Conservation (phyloP, 2,797 vertebrate genomes). For the Poeciliopsis infans region DNA sequence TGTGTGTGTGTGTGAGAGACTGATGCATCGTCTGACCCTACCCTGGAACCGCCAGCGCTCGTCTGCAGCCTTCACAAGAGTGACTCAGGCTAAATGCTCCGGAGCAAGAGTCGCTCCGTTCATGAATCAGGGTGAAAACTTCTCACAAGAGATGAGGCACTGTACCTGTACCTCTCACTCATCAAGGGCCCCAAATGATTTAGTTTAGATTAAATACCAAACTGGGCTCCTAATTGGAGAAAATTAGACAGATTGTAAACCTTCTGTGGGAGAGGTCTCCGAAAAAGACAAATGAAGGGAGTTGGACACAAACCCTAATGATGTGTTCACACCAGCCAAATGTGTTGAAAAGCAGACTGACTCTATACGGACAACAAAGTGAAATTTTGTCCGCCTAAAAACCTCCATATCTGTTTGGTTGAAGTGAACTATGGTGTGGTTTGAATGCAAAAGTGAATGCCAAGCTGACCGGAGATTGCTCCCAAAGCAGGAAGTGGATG, state of each 20-base stretch:
- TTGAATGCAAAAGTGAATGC: no score
- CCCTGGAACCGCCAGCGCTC: constrained; percentile 2
- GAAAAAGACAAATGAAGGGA: constrained; percentile 1
- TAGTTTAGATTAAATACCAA: constrained; percentile 21
- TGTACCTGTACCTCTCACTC: background rate
- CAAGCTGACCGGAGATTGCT: no score
- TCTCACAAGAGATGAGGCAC: constrained; percentile 8
- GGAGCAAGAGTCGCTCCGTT: constrained; percentile 24
- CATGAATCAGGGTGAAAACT: constrained; percentile 4
- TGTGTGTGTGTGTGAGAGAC: constrained; percentile 3
- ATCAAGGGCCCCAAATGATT: constrained; percentile 28
- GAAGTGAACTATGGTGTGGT: no score
- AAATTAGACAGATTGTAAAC: constrained; percentile 28
- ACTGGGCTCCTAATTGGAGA: constrained; percentile 29
- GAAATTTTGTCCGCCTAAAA: no score
- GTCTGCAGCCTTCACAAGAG: constrained; percentile 19
- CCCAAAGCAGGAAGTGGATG: no score
- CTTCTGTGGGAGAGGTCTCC: background rate
- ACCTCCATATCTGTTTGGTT: no score
- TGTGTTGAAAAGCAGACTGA: no score
- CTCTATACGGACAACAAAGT: no score
- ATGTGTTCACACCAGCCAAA: no score
- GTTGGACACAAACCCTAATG: background rate
- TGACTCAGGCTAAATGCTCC: constrained; percentile 9
- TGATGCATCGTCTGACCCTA: constrained; percentile 44